Evolutionary conservation across 2,888 invertebrate genomes (phyloP).

Genomic region (Dioctria linearis): DNA sequence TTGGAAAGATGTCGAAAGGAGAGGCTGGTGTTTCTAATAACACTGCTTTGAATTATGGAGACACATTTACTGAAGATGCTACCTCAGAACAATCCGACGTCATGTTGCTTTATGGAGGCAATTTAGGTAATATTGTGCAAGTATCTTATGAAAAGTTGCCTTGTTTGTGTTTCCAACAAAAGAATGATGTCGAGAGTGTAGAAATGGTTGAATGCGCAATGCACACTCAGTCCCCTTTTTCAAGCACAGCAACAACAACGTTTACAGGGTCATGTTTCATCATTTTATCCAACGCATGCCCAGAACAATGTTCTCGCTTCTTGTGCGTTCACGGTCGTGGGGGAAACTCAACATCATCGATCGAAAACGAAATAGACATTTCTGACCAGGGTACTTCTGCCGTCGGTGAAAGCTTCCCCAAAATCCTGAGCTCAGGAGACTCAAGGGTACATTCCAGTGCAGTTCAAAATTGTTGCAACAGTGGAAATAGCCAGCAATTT

Average conservation of each 20-base stretch:
- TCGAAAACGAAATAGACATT: conserved; percentile 52
- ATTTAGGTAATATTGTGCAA: conserved; percentile 39
- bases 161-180: conserved; percentile 2
- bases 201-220: conserved; percentile 43
- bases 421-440: conserved; percentile 13
- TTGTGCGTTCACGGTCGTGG: conserved; percentile 56
- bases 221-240: conserved; percentile 15
- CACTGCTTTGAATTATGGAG: too few relatives aligned
- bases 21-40: too few relatives aligned
- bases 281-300: conserved; percentile 58
- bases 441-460: conserved; percentile 20
- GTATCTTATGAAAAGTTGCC: conserved; percentile 1
- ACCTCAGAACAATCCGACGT: neutral
- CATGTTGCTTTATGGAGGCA: conserved; percentile 27
- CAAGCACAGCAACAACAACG: conserved; percentile 40
- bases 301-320: conserved; percentile 38
- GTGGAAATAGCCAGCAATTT: neutral
- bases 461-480: neutral
- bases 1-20: too few relatives aligned
- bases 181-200: conserved; percentile 10
- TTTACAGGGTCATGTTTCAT: conserved; percentile 50
- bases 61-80: neutral
- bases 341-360: conserved; percentile 56
- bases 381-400: conserved; percentile 45
- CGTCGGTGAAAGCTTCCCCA: conserved; percentile 9